Conservation (phyloP, 2,888 invertebrate species). For the Cheilosia vernalis region DNA sequence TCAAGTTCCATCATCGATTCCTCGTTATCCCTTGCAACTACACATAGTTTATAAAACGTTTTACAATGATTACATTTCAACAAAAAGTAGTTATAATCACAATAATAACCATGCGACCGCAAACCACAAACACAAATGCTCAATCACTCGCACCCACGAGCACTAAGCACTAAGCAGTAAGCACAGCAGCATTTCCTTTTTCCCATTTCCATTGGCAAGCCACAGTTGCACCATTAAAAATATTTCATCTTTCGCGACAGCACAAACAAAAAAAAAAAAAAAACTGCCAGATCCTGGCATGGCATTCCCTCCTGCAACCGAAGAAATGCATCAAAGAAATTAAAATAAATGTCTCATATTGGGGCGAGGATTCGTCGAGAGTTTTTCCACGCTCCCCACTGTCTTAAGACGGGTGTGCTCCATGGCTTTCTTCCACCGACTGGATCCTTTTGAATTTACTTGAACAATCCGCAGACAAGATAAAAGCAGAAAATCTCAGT, state of each 20-base stretch:
- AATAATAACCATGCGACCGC: conserved; percentile 52
- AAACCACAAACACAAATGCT: conserved; percentile 48
- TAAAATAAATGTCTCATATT: conserved; percentile 63
- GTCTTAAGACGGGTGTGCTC: conserved; percentile 21
- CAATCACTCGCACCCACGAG: conserved; percentile 38
- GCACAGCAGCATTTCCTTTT: background rate
- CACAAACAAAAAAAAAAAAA: background rate
- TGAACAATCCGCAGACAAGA: conserved; percentile 6
- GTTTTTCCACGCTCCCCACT: background rate
- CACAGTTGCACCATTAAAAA: conserved; percentile 46
- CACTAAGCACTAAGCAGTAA: background rate
- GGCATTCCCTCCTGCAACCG: background rate
- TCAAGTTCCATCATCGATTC: no score
- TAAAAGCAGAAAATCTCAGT: conserved; percentile 43
- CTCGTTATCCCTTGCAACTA: background rate
- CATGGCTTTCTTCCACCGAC: conserved; percentile 25
- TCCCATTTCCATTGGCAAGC: conserved; percentile 18
- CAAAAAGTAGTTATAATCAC: conserved; percentile 43
- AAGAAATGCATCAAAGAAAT: conserved; percentile 64
- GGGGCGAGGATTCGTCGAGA: conserved; percentile 7
- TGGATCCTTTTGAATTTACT: conserved; percentile 25
- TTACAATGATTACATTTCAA: conserved; percentile 54
- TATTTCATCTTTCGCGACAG: conserved; percentile 40
- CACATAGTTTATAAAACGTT: conserved; percentile 4
- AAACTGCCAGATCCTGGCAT: conserved; percentile 39